Conservation (phyloP, 1,140 invertebrate species). For the Drosophila carrolli region DNA sequence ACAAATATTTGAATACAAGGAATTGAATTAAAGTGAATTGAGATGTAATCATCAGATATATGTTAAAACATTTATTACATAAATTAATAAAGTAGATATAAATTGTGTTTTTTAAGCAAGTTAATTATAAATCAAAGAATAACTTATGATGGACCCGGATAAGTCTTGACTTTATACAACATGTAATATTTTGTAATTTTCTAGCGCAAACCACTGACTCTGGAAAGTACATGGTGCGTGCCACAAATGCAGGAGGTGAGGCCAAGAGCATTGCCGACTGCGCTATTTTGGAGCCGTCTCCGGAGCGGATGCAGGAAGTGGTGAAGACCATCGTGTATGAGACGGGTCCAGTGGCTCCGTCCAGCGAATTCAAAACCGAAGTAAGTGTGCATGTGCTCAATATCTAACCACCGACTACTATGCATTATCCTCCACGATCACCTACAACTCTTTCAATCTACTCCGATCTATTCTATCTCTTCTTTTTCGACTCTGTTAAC, state of each 20-base stretch:
- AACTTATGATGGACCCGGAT: no score
- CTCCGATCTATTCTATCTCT: constrained; percentile 36
- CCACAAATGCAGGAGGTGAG: constrained; percentile 90
- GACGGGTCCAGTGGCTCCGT: constrained; percentile 74
- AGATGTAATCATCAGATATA: no score
- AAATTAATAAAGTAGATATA: no score
- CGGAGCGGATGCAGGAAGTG: constrained; percentile 88
- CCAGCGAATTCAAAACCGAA: constrained; percentile 80
- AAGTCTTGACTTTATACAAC: no score
- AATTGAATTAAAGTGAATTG: no score
- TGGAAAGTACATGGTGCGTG: constrained; percentile 90
- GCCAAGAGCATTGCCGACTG: constrained; percentile 92
- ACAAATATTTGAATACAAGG: no score
- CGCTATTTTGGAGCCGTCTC: constrained; percentile 89
- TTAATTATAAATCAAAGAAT: no score
- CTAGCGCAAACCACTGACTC: constrained; percentile 86
- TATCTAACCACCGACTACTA: constrained; percentile 60
- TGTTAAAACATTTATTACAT: no score
- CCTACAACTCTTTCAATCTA: constrained; percentile 23
- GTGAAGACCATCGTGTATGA: constrained; percentile 88
- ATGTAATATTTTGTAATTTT: not conserved
- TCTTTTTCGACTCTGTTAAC: constrained; percentile 62
- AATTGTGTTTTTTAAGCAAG: no score
- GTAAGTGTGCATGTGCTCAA: constrained; percentile 84
- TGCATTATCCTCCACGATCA: constrained; percentile 39